Conservation (phyloP, 2,113 vertebrate species). For the Sapajus apella region DNA sequence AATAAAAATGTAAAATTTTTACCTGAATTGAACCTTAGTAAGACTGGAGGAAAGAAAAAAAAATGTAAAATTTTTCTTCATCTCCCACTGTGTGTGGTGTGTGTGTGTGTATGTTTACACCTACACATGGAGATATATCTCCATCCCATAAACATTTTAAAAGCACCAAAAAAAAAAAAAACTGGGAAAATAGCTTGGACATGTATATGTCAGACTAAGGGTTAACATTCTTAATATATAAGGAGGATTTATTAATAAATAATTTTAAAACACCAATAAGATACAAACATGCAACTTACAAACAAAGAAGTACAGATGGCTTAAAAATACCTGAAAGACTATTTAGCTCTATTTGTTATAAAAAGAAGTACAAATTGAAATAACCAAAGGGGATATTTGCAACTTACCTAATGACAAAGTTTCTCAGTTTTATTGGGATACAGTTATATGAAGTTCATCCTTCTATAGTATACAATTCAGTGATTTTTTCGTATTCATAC, state of each 20-base stretch:
- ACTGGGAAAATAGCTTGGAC: neutral
- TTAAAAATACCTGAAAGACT: neutral
- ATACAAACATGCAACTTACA: neutral
- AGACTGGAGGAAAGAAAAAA: neutral
- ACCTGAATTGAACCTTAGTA: too few relatives aligned
- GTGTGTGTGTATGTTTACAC: neutral
- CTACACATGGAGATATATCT: neutral
- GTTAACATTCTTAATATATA: constrained; percentile 32
- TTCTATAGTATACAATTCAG: neutral
- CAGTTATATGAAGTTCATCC: neutral
- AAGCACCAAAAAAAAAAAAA: neutral
- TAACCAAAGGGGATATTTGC: neutral
- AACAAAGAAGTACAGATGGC: neutral
- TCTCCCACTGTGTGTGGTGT: neutral
- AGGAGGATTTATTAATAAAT: neutral
- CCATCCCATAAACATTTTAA: neutral
- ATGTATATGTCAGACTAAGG: neutral
- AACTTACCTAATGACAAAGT: neutral
- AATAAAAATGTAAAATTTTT: neutral
- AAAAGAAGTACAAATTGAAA: neutral
- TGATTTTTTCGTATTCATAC: neutral
- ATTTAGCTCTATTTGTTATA: neutral
- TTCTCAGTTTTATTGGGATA: neutral
- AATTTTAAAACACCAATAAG: neutral
- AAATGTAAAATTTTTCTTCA: neutral